These are phyloP conservation scores for Pristionchus entomophagus DNA, from an alignment of 2,888 invertebrate species.

Conservation along the genomic window DNA sequence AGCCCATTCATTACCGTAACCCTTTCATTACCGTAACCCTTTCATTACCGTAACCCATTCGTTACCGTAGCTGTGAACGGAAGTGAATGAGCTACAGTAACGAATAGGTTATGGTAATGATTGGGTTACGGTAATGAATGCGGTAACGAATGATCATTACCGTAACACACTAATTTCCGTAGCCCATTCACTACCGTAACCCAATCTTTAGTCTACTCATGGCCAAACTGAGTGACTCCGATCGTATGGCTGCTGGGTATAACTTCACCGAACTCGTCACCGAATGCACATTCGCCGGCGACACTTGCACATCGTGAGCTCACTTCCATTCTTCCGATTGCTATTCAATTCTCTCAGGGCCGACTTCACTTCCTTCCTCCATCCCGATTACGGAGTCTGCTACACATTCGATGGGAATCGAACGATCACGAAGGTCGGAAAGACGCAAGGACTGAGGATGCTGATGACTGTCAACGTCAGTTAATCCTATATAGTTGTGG, in stretches of 20 bases:
- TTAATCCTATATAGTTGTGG: not conserved
- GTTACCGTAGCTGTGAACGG: no score
- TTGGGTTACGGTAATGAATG: no score
- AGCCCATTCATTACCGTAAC: no score
- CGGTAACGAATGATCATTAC: no score
- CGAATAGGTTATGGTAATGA: no score
- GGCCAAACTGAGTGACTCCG: not conserved
- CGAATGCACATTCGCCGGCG: slow-evolving; percentile 39
- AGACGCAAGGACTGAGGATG: slow-evolving; percentile 6
- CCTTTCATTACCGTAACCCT: no score
- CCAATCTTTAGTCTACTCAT: slow-evolving; percentile 27
- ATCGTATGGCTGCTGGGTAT: slow-evolving; percentile 22
- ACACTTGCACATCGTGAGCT: slow-evolving; percentile 23
- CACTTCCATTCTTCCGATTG: not conserved
- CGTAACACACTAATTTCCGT: no score
- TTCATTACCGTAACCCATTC: no score
- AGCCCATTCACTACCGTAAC: no score
- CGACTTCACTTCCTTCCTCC: slow-evolving; percentile 42
- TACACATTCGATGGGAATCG: not conserved
- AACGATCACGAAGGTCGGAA: not conserved
- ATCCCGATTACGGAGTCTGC: slow-evolving; percentile 44
- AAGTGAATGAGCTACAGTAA: no score
- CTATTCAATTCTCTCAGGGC: not conserved
- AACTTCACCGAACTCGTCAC: not conserved
- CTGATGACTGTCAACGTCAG: slow-evolving; percentile 28